A percentile compares a stretch with the other conserved stretches of the same genome.
phyloP scores from a whole-genome alignment of 1,140 invertebrate genomes.

The Lutraria rhynchaena region DNA sequence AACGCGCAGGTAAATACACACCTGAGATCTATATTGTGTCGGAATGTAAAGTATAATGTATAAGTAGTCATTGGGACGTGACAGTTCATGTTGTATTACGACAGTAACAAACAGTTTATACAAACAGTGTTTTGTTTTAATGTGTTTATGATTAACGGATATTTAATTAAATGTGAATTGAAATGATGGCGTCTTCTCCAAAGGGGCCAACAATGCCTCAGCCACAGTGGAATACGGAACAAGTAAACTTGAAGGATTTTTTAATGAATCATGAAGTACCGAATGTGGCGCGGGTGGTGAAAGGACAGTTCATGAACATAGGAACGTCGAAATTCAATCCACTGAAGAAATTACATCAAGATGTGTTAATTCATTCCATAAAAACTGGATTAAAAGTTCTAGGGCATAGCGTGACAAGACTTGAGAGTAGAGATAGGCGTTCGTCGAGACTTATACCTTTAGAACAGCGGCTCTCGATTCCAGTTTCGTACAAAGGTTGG shows the following conservation, averaged over 20 bases:
- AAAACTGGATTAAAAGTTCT: slow-evolving; percentile 93
- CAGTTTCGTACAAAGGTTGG: slow-evolving; percentile 94
- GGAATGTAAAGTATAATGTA: slow-evolving; percentile 13
- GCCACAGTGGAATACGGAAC: slow-evolving; percentile 90
- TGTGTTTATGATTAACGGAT: background rate
- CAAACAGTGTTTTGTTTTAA: background rate
- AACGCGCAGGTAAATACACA: slow-evolving; percentile 44
- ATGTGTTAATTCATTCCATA: slow-evolving; percentile 91
- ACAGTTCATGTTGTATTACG: slow-evolving; percentile 45
- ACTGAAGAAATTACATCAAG: slow-evolving; percentile 85
- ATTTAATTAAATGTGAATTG: background rate
- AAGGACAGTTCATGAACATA: slow-evolving; percentile 94
- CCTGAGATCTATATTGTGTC: slow-evolving; percentile 36
- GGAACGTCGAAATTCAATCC: slow-evolving; percentile 92
- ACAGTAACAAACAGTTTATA: background rate
- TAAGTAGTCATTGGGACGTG: slow-evolving; percentile 43
- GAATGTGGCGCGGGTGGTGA: slow-evolving; percentile 93
- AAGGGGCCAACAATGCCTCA: slow-evolving; percentile 54
- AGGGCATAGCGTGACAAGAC: slow-evolving; percentile 93
- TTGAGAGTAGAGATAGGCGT: slow-evolving; percentile 87
- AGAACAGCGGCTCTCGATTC: slow-evolving; percentile 86
- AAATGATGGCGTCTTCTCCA: background rate
- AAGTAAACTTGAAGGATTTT: slow-evolving; percentile 90
- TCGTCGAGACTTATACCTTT: slow-evolving; percentile 83
- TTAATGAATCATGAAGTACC: slow-evolving; percentile 90